Conservation (phyloP, 2,113 vertebrate genomes). For the Clinocottus analis region DNA sequence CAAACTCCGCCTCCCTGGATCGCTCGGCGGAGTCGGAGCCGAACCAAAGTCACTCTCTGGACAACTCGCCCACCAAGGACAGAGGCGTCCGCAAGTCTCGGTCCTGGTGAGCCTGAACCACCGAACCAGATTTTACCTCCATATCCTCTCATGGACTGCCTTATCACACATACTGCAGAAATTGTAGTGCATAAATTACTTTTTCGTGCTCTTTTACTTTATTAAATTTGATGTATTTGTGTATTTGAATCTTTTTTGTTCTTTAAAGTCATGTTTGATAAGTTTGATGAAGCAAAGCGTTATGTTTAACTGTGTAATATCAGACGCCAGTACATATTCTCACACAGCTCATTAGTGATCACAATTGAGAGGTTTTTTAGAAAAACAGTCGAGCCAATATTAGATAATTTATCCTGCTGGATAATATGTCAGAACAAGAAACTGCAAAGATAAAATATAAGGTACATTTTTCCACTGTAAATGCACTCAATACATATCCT, state of each 20-base stretch:
- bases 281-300: neutral
- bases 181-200: neutral
- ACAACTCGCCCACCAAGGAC: conserved; percentile 86
- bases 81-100: conserved; percentile 88
- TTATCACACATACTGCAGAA: neutral
- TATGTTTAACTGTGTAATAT: neutral
- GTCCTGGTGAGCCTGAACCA: conserved; percentile 87
- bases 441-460: neutral
- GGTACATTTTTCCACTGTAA: neutral
- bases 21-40: conserved; percentile 83
- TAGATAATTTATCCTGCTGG: too few relatives aligned
- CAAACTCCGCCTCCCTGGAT: conserved; percentile 88
- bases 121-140: neutral
- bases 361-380: neutral
- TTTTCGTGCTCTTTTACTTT: neutral
- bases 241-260: neutral
- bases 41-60: conserved; percentile 85
- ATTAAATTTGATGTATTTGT: neutral
- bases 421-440: neutral
- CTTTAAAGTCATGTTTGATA: neutral
- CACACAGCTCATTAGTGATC: neutral
- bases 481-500: neutral
- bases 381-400: neutral
- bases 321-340: neutral
- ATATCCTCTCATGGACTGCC: neutral